Evolutionary conservation across 2,797 vertebrate species (phyloP).

Genomic region (Sebastes melanostomus): DNA sequence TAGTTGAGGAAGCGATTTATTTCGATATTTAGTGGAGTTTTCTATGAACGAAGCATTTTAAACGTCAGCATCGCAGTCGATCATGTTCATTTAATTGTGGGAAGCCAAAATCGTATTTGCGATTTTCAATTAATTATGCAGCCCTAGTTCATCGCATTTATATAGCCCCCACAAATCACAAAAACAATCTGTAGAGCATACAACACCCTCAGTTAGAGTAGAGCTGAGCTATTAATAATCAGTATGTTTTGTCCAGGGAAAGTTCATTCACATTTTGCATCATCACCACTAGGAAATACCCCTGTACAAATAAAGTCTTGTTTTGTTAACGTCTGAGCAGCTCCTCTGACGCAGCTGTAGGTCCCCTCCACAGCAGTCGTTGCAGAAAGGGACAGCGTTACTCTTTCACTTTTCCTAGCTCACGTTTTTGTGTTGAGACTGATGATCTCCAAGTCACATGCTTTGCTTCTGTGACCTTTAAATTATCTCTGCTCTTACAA

Average conservation of each 20-base stretch:
- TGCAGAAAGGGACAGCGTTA: not conserved
- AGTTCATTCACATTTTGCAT: no score
- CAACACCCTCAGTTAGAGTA: not conserved
- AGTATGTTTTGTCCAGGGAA: no score
- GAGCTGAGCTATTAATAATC: no score
- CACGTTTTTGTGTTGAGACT: not conserved
- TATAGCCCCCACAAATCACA: no score
- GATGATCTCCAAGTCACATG: not conserved
- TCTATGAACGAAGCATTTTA: no score
- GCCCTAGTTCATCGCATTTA: not conserved
- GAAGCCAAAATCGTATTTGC: no score
- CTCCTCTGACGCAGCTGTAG: not conserved
- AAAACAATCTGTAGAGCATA: not conserved
- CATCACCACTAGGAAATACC: not conserved
- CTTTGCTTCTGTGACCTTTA: not conserved
- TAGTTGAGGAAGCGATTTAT: no score
- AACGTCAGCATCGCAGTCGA: no score
- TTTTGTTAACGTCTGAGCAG: not conserved
- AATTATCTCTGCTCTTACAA: not conserved
- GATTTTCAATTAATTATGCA: no score
- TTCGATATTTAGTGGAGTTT: no score
- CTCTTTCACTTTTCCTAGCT: not conserved
- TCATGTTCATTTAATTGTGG: no score
- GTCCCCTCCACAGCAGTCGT: not conserved
- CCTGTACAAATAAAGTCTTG: not conserved